These are phyloP conservation scores for Diaphora mendica DNA, from an alignment of 2,888 invertebrate genomes.

Conservation along the genomic window DNA sequence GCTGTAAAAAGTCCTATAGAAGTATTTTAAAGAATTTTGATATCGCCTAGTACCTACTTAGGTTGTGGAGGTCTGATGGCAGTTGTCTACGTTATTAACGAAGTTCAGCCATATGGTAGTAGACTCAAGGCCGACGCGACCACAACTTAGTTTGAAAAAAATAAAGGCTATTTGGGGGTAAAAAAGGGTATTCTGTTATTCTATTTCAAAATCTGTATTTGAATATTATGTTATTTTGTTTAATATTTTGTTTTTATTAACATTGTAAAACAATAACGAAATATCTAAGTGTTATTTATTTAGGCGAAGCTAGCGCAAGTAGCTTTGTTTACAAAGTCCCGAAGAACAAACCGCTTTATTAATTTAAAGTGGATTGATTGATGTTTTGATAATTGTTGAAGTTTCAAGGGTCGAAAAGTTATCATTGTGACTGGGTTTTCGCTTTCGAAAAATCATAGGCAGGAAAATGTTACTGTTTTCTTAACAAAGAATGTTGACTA, in stretches of 20 bases:
- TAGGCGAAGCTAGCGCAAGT: conserved; percentile 29
- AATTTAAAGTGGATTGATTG: conserved; percentile 39
- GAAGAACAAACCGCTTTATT: conserved; percentile 34
- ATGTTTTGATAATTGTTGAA: conserved; percentile 25
- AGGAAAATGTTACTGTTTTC: neutral
- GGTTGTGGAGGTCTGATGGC: too few relatives aligned
- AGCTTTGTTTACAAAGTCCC: conserved; percentile 22
- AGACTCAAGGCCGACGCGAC: too few relatives aligned
- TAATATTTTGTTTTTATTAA: conserved; percentile 26
- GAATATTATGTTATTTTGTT: too few relatives aligned
- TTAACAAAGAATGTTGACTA: neutral
- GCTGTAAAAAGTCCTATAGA: too few relatives aligned
- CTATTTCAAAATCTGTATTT: neutral
- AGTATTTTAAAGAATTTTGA: too few relatives aligned
- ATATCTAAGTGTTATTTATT: conserved; percentile 34
- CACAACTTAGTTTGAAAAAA: too few relatives aligned
- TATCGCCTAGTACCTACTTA: too few relatives aligned
- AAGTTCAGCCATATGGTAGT: too few relatives aligned
- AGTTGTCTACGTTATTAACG: too few relatives aligned
- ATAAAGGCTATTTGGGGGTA: too few relatives aligned
- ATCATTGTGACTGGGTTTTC: conserved; percentile 1
- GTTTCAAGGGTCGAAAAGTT: conserved; percentile 8
- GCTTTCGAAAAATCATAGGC: neutral
- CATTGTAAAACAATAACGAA: conserved; percentile 29
- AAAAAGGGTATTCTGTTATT: neutral